phyloP scores from a whole-genome alignment of 2,113 vertebrate species.

The Spermophilus dauricus region DNA sequence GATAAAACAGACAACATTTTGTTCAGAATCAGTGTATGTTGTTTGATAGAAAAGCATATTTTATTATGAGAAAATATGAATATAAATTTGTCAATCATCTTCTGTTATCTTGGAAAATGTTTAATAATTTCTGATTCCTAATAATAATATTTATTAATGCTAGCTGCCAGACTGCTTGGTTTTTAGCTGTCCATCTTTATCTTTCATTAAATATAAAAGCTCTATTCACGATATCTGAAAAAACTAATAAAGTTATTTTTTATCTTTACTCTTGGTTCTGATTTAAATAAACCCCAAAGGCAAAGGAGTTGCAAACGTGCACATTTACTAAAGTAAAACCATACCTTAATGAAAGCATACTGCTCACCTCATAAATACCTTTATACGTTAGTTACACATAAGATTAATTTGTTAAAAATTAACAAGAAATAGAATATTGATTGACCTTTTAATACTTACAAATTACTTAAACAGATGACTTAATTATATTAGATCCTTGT shows the following conservation, averaged over 20 bases:
- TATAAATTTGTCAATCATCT: background rate
- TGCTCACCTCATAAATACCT: background rate
- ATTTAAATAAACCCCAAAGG: background rate
- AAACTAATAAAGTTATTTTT: background rate
- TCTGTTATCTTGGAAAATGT: background rate
- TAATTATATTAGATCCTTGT: background rate
- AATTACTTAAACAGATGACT: background rate
- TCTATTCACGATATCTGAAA: background rate
- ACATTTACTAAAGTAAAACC: background rate
- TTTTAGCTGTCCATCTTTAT: background rate
- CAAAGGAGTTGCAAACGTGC: background rate
- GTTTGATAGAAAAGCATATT: background rate
- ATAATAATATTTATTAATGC: background rate
- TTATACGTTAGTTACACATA: background rate
- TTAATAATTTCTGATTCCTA: conserved; percentile 7
- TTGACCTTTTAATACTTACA: background rate
- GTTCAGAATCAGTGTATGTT: background rate
- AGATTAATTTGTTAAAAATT: background rate
- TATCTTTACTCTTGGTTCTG: background rate
- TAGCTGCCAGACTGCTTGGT: background rate
- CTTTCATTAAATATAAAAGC: conserved; percentile 4
- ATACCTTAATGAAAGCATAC: background rate
- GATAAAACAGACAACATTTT: background rate
- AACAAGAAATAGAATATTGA: background rate
- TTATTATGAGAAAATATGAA: conserved; percentile 21